A percentile compares a stretch with the other conserved stretches of the same genome.
These are phyloP conservation scores for Yponomeuta evonymella DNA, from an alignment of 2,888 invertebrate genomes.

Conservation along the genomic window DNA sequence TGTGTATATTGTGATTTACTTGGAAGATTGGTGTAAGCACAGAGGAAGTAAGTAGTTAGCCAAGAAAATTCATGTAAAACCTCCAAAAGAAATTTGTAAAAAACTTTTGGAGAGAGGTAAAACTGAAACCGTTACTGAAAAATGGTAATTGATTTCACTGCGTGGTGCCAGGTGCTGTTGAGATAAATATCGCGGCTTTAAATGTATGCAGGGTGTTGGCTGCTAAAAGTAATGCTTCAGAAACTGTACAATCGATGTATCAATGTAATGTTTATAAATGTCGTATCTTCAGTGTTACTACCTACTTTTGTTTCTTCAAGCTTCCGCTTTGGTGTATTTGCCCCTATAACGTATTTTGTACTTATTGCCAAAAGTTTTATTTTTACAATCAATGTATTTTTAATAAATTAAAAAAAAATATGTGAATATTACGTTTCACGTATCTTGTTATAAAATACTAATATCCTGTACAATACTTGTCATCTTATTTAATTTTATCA, in stretches of 20 bases:
- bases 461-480: conserved; percentile 16
- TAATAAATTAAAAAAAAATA: conserved; percentile 26
- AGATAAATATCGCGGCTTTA: conserved; percentile 48
- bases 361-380: conserved; percentile 15
- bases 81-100: neutral
- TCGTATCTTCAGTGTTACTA: conserved; percentile 24
- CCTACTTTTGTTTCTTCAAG: conserved; percentile 44
- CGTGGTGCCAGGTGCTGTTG: conserved; percentile 52
- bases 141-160: conserved; percentile 41
- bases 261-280: conserved; percentile 18
- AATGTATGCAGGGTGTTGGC: conserved; percentile 76
- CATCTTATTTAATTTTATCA: conserved; percentile 16
- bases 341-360: conserved; percentile 25
- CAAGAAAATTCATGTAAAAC: too few relatives aligned
- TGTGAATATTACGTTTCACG: conserved; percentile 33
- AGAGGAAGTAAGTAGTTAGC: too few relatives aligned
- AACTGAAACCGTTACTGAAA: neutral
- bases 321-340: conserved; percentile 48
- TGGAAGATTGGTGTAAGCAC: too few relatives aligned
- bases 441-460: conserved; percentile 13
- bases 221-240: conserved; percentile 47
- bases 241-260: conserved; percentile 24
- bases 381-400: conserved; percentile 20
- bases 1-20: neutral
- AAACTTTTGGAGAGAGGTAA: neutral